These are phyloP conservation scores for Hypothenemus hampei DNA, from an alignment of 1,140 invertebrate species.

Conservation along the genomic window DNA sequence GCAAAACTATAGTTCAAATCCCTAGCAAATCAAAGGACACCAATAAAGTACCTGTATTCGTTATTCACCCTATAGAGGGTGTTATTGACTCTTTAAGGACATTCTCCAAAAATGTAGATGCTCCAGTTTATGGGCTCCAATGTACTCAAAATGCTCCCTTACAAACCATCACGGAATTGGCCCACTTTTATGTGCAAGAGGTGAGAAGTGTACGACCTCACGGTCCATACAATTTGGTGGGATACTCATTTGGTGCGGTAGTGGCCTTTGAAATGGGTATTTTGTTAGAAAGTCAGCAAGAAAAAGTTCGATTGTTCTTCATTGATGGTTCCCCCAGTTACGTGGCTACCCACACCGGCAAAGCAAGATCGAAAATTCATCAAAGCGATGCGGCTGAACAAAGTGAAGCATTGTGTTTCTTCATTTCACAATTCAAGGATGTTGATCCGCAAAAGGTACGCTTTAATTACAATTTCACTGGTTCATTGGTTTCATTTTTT, in stretches of 20 bases:
- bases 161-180: conserved; percentile 66
- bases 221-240: conserved; percentile 80
- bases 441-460: conserved; percentile 67
- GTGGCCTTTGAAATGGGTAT: conserved; percentile 91
- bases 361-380: conserved; percentile 53
- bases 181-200: conserved; percentile 73
- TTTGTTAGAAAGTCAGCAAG: conserved; percentile 66
- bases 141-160: conserved; percentile 73
- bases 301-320: conserved; percentile 65
- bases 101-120: conserved; percentile 65
- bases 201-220: conserved; percentile 71
- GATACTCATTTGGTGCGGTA: conserved; percentile 91
- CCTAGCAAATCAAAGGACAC: conserved; percentile 45
- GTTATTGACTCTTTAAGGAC: conserved; percentile 62
- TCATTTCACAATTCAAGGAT: conserved; percentile 73
- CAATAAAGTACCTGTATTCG: conserved; percentile 49
- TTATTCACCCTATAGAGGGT: conserved; percentile 88
- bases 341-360: conserved; percentile 71
- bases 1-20: conserved; percentile 57
- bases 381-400: conserved; percentile 52
- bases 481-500: conserved; percentile 2
- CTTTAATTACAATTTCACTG: not conserved
- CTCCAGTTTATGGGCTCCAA: conserved; percentile 86
- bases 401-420: conserved; percentile 72
- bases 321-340: conserved; percentile 91